Evolutionary conservation across 2,113 vertebrate genomes (phyloP), one percentile per base, ranked within the genome.

Genomic region (Burhinus bistriatus): DNA sequence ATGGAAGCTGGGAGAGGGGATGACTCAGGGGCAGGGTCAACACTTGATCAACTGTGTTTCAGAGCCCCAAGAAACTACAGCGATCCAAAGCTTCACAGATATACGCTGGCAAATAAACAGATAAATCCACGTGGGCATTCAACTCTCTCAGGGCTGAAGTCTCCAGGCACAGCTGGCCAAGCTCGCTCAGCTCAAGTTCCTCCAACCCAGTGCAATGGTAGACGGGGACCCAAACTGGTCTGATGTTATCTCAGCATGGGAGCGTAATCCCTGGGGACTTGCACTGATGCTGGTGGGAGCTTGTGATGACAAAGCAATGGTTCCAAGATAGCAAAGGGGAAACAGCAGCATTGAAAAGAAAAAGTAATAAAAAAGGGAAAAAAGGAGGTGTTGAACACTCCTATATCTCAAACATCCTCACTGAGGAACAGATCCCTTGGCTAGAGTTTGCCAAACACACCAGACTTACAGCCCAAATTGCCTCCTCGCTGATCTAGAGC

Each of bases 391-490:
- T 66, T 61, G 25, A 84, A 62, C 19, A 38, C 47, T 81, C 5
- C 51, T 69, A 4, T 5, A 45, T 13, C 27, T 93, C 83, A 55
- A 55, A 70, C 27, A 47, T 34, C 29, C 75, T 88, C 2, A 0
- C 38, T 51, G 72, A 89, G 30, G 32, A 92, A 58, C 19, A 21
- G 65, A 81, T 66, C 58, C 62, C 58, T 79, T 12, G 59, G 65
- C 78, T 94, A 59, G 82, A 70, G 21, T 25, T 77, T 93, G 66
- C 71, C 69, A 68, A 91, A 80, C 69, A 57, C 40, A n/a, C 17
- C 4, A 2, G 20, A 61, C 21, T 12, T 7, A 42, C 29, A 84
- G 64, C 52, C 51, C 69, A 64, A 83, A 79, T 47, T 10, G 6
- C 34, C 84, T 65, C 51, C 72, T 69, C 3, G 0, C 83, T 65